A percentile compares a stretch with the other conserved stretches of the same genome.
phyloP scores from a whole-genome alignment of 64 coral and sea anemone genomes.

The Actinia equina region DNA sequence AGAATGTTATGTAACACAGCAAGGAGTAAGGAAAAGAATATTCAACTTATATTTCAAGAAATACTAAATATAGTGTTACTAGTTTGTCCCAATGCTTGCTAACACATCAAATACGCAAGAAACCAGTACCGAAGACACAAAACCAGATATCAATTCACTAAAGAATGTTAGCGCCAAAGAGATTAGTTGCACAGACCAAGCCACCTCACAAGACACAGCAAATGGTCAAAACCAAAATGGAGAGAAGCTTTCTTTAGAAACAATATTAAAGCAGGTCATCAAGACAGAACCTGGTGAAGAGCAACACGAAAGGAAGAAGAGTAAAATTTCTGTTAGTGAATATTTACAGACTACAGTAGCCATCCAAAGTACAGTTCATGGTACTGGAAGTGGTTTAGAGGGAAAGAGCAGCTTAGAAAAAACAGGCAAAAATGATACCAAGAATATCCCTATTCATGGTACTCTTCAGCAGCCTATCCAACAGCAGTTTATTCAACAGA shows the following conservation, averaged over 20 bases:
- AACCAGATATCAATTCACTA: constrained; percentile 1
- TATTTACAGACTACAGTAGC: background rate
- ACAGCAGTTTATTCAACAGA: background rate
- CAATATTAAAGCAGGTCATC: background rate
- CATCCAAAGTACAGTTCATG: background rate
- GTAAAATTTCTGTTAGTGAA: background rate
- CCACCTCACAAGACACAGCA: background rate
- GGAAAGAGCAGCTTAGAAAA: background rate
- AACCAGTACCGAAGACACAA: background rate
- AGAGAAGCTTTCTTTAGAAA: background rate
- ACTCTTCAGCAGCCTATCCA: background rate
- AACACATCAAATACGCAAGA: background rate
- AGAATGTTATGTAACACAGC: background rate
- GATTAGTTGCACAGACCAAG: background rate
- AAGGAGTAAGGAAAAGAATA: background rate
- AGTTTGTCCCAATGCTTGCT: background rate
- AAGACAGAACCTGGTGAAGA: background rate
- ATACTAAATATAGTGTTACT: background rate
- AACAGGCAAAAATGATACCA: background rate
- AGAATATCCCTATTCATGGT: background rate
- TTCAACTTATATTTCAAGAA: background rate
- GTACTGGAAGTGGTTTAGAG: background rate
- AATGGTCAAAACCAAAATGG: background rate
- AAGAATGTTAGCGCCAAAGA: background rate
- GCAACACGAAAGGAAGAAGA: background rate